Base-by-base conservation (phyloP, 2,113 vertebrate species). In the Siniperca chuatsi region DNA sequence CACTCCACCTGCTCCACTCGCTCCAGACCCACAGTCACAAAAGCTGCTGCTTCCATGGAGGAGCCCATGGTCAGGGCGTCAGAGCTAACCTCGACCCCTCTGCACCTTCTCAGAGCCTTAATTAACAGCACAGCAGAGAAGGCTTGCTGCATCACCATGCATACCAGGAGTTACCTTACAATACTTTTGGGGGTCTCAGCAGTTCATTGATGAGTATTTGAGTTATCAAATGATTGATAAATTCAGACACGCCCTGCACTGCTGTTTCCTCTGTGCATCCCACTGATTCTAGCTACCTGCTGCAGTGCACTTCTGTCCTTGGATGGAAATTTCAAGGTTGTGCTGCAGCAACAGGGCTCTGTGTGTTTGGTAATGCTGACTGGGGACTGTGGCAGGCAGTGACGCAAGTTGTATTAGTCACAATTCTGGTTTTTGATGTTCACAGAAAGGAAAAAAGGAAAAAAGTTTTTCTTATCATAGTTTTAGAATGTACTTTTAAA, bases 221-320 rank as follows among this genome's bases (percentile, higher is more conserved):
- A 54, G 37, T 54, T 52, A 57, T 16, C 2, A 11, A 44, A 20
- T 23, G 46, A 69, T 8, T 73, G 61, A 77, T 23, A 25, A 18
- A 54, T 44, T 52, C 33, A 6, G 75, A 46, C 23, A n/a, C 42
- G 0, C 23, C 5, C n/a, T 46, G 67, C 21, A 8, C 50, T 16
- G 44, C 67, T 77, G n/a, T 44, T 35, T 25, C 69, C 71, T 64
- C n/a, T 0, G 54, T 71, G 58, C 20, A 12, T 29, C 58, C 66
- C 37, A 50, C 37, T 16, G 60, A 37, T 37, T 37, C 52, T 16
- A 5, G 40, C 33, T 52, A 81, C 73, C 77, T 88, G 76, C 88
- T 79, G 82, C 80, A 70, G 71, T 66, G 69, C 75, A 81, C 60
- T 62, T 62, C n/a, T 75, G 74, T 72, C 76, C 81, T 88, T 69